These are phyloP conservation scores for Synodontis membranacea DNA, from an alignment of 2,113 vertebrate genomes.

Conservation along the genomic window DNA sequence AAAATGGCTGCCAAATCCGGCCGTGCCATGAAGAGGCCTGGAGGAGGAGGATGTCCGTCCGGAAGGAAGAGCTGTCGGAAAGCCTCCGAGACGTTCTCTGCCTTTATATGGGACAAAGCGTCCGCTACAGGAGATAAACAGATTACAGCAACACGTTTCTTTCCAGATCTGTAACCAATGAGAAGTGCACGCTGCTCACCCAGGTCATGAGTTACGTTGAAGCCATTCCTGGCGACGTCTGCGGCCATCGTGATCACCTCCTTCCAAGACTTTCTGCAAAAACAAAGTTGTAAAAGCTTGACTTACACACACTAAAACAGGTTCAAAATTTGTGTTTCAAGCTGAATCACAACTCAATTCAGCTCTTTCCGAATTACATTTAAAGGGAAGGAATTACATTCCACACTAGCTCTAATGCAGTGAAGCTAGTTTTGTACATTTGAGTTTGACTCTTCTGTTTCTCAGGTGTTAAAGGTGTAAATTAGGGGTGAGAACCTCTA, in stretches of 20 bases:
- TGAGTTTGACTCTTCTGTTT: background rate
- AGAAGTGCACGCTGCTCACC: constrained; percentile 72
- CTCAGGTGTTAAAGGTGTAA: background rate
- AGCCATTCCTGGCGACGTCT: constrained; percentile 85
- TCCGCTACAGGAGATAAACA: constrained; percentile 70
- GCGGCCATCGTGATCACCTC: constrained; percentile 83
- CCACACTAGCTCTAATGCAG: background rate
- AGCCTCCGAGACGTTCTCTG: constrained; percentile 75
- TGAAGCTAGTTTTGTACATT: background rate
- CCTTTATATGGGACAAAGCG: constrained; percentile 79
- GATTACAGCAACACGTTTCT: background rate
- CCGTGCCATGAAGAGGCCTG: constrained; percentile 78
- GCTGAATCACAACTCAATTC: no score
- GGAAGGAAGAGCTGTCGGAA: constrained; percentile 87
- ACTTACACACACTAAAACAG: background rate
- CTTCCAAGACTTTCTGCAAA: constrained; percentile 82
- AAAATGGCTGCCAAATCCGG: constrained; percentile 83
- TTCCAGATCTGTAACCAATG: background rate
- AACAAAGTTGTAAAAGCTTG: background rate
- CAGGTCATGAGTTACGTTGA: constrained; percentile 92
- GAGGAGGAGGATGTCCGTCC: constrained; percentile 71
- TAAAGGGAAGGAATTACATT: background rate
- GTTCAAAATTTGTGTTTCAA: background rate
- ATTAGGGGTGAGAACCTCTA: background rate
- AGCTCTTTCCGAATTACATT: background rate